Evolutionary conservation across 1,140 invertebrate genomes (phyloP).

Genomic region (Drosophila varians): DNA sequence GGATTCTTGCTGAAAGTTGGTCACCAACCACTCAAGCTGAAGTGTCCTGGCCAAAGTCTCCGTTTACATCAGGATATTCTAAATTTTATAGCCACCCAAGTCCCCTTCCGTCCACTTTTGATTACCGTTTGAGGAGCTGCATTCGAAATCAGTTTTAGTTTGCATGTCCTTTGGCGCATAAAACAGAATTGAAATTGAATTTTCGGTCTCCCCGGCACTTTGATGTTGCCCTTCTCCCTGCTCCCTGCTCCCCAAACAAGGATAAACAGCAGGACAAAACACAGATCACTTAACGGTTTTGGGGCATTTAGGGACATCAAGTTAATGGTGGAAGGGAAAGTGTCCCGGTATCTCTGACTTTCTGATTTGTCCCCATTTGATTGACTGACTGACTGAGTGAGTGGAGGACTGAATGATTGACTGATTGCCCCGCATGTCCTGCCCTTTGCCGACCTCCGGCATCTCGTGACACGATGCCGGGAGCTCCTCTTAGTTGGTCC

Average conservation of each 20-base stretch:
- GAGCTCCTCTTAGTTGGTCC: conserved; percentile 25
- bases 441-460: conserved; percentile 4
- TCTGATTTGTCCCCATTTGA: conserved; percentile 48
- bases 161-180: conserved; percentile 72
- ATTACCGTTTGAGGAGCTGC: conserved; percentile 61
- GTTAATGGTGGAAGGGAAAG: conserved; percentile 1
- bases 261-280: conserved; percentile 44
- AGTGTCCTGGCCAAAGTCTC: conserved; percentile 35
- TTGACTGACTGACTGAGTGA: conserved; percentile 47
- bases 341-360: conserved; percentile 23
- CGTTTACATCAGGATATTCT: conserved; percentile 63
- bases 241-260: conserved; percentile 20
- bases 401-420: conserved; percentile 54
- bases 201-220: conserved; percentile 55
- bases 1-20: conserved; percentile 22
- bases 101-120: conserved; percentile 18
- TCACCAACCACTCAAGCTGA: conserved; percentile 21
- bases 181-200: conserved; percentile 73
- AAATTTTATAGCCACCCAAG: conserved; percentile 25
- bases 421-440: conserved; percentile 57
- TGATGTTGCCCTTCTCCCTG: no score
- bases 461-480: conserved; percentile 6
- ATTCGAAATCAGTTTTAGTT: conserved; percentile 79
- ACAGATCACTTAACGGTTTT: conserved; percentile 52
- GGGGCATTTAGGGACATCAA: conserved; percentile 25